Evolutionary conservation across 2,113 vertebrate genomes (phyloP), one percentile per base, ranked within the genome.

Genomic region (Ploceus nigricollis): DNA sequence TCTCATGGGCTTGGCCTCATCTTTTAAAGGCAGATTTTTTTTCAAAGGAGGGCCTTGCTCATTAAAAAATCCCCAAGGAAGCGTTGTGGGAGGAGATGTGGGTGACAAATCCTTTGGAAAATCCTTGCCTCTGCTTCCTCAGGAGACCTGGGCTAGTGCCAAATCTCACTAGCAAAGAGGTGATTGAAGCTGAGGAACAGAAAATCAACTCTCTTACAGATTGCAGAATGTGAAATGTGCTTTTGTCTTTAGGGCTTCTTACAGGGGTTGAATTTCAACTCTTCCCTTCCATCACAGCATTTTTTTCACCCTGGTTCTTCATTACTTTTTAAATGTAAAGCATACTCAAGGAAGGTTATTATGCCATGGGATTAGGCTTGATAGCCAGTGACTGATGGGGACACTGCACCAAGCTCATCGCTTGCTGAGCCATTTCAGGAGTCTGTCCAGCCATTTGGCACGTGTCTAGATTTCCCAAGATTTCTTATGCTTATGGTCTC

Each of bases 71-170:
- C 51, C 73, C 72, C 60, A 56, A 45, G 80, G 86, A 82, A 60
- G 33, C 4, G 0, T 23, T 60, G 91, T 1, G 0, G 88, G 42
- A 94, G 70, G 37, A 95, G 89, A 70, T 39, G 50, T 90, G 83
- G 94, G 94, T 95, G 94, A 94, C 89, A 95, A 90, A 96, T 89
- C 69, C 91, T 81, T 82, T 4, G 48, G 90, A 91, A 96, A 93
- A 95, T 79, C 78, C 70, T 83, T 92, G 56, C 51, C 47, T 94
- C 60, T 94, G 80, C 80, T 94, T 94, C 72, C 89, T 89, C 65
- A 23, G 83, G 88, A 90, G 94, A 93, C 89, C 78, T 84, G 73
- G 89, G 57, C 72, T 81, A 23, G 71, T 86, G 94, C 95, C 88
- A 92, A 64, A 76, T 84, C 90, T 90, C 48, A 23, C 72, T 87